Base-by-base conservation (phyloP, 2,113 vertebrate species). In the Arothron firmamentum region DNA sequence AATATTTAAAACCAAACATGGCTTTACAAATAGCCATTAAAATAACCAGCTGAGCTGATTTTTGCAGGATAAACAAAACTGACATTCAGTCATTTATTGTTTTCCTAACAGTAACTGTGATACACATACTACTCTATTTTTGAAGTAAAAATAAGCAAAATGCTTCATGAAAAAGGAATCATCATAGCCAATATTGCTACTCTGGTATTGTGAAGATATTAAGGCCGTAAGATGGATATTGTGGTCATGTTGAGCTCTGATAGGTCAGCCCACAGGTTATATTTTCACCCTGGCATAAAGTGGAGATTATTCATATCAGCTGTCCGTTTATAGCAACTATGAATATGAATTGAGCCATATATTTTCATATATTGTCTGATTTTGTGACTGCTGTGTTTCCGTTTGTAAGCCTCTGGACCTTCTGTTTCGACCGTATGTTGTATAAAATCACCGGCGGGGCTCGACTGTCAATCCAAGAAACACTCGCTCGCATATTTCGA, bases 241-340 rank as follows among this genome's bases (percentile, higher is more conserved):
- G 64, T 31, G 57, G 21, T 66, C 74, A 21, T 47, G 54, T 20
- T 28, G 28, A 60, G 73, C 65, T 60, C 62, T 56, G 62, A 11
- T 47, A 59, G 80, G 75, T 84, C 81, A 79, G 50, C 49, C 60
- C 45, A 74, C 59, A 70, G 77, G 66, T 74, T 66, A 64, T 72
- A 66, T 70, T 79, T 84, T 84, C 68, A 65, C 72, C 74, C 70
- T 72, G 79, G 68, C 70, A 79, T 77, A 65, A 84, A 87, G 58
- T 73, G 67, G 59, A 83, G 57, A 84, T 83, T 85, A 86, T 85
- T 88, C 70, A 78, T 59, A 84, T 69, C 71, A 73, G 55, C 66
- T 78, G 78, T 79, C 76, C 76, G 34, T 75, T 78, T 43, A 65
- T 52, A 54, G 61, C 60, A 62, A 65, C 78, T 70, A 77, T 82